Evolutionary conservation across 2,888 invertebrate species (phyloP).

Genomic region (Drosophila basisetae): DNA sequence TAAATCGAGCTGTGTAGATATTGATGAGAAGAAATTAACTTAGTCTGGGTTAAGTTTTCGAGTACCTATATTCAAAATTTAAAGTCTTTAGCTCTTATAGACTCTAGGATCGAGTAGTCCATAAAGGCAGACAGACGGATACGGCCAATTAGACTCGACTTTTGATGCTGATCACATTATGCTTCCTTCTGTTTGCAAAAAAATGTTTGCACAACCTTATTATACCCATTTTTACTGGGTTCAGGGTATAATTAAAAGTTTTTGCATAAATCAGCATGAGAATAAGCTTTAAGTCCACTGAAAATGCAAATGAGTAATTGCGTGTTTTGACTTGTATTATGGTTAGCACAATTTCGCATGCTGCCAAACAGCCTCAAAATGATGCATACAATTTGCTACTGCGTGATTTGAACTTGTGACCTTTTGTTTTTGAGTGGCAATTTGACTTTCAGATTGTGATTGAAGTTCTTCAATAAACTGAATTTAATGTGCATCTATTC

Average conservation of each 20-base stretch:
- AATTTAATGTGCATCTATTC: neutral
- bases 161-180: neutral
- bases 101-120: neutral
- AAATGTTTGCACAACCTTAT: neutral
- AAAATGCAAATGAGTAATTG: neutral
- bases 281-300: neutral
- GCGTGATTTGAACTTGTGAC: conserved; percentile 6
- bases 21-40: neutral
- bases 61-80: neutral
- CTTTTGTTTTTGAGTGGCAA: neutral
- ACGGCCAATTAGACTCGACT: neutral
- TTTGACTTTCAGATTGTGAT: conserved; percentile 3
- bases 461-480: neutral
- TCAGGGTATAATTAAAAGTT: neutral
- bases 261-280: neutral
- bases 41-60: neutral
- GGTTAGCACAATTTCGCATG: neutral
- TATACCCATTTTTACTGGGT: neutral
- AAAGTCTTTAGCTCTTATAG: neutral
- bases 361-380: conserved; percentile 2
- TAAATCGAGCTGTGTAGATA: too few relatives aligned
- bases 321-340: neutral
- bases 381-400: neutral
- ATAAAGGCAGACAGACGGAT: neutral
- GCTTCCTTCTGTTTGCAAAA: neutral